Base-by-base conservation (phyloP, 1,140 invertebrate genomes). In the Panagrolaimus sp. region DNA sequence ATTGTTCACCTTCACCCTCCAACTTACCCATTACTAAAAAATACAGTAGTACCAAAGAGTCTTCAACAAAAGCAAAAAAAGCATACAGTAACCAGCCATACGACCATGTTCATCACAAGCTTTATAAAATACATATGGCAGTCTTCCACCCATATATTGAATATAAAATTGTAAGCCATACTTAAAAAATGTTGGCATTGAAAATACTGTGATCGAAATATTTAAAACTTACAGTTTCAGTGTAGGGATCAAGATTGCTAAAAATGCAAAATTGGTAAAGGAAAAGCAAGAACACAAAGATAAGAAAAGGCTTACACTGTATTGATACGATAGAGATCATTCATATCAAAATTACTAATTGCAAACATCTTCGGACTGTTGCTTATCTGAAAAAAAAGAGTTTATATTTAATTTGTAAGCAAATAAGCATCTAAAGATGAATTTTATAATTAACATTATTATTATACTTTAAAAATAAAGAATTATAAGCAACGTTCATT, bases 71-170 rank as follows among this genome's bases (percentile, higher is more conserved):
- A 9, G 4, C 46, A 3, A 73, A 63, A 12, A 32, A 15, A 43
- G 26, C 90, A 90, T 89, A 96, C 93, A 97, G 82, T 98, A 98
- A 75, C 94, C 95, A 91, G 98, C 96, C 47, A 97, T 93, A 86
- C 93, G 90, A 6, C 93, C 94, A 85, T 88, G 90, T 15, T 93
- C 91, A 46, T 93, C 91, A 88, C 96, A 93, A 21, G 92, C 91
- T 38, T 96, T 90, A 87, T 95, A 92, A 84, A 98, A 96, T 85
- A 96, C 97, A 85, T 98, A 94, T n/a, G 95, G 94, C 94, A 58
- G 21, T 8, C 94, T 97, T 83, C 94, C 92, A 8, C 93, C 92
- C 77, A 97, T 85, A 86, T 98, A 98, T 83, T 96, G 93, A 84
- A 96, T 91, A 81, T 98, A 98, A 86, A 98, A 98, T 4, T 91